Evolutionary conservation across 2,888 invertebrate genomes (phyloP), one percentile per base, ranked within the genome.

Genomic region (Lepeophtheirus nordmannii): DNA sequence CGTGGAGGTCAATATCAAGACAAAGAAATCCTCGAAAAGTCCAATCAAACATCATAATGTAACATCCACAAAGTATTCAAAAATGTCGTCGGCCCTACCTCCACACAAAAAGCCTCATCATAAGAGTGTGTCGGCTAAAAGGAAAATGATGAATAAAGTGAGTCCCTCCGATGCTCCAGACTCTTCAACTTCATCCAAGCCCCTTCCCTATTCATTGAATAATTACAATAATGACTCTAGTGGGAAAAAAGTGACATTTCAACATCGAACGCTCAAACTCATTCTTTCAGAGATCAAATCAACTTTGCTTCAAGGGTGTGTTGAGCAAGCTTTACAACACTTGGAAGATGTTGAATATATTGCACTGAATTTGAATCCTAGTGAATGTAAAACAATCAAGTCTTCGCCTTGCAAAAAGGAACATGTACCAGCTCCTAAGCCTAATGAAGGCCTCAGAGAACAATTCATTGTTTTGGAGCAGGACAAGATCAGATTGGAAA

Each of bases 331-430:
- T n/a, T 10, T n/a, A 20, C 41, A 63, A 22, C 41, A 46, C 30
- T 56, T 63, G 22, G 53, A 63, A 10, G 63, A 63, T 56, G 22
- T 63, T n/a, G 63, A 63, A 30, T 63, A 63, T n/a, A 53, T 63
- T 41, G 63, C 63, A 10, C 12, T 38, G 2, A 63, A 63, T 38
- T 63, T 63, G 53, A 46, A 46, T 46, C n/a, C n/a, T 3, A 8
- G 8, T 46, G 53, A 8, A 14, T 3, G 2, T 14, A 46, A 17
- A n/a, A 46, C 5, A 2, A 46, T 2, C n/a, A 17, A 46, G 14
- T 14, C 17, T 14, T 46, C 53, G 5, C 53, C 53, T 46, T 46
- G 53, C 17, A 46, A 46, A 17, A 46, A 46, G 8, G n/a, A 14
- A 5, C 53, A 46, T 46, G 53, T 46, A 2, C 30, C 7, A 5